Conservation (phyloP, 2,113 vertebrate species). For the Chlamydotis undulata region DNA sequence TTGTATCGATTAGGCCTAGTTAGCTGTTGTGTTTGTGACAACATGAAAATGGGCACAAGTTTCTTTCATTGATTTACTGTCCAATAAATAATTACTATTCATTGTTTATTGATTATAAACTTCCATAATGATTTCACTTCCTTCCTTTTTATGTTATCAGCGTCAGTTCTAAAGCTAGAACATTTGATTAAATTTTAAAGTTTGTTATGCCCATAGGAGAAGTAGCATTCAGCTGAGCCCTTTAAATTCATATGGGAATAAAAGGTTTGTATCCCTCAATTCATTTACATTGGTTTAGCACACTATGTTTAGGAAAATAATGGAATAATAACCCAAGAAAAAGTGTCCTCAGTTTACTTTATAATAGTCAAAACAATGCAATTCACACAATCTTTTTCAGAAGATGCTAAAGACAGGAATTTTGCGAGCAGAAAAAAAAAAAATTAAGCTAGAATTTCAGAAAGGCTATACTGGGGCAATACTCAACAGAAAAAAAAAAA, state of each 20-base stretch:
- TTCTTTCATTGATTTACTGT: constrained; percentile 70
- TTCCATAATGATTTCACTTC: constrained; percentile 56
- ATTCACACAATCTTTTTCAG: background rate
- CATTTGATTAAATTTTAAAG: constrained; percentile 30
- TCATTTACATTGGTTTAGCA: background rate
- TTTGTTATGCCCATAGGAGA: background rate
- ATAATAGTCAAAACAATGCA: background rate
- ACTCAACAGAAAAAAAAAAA: background rate
- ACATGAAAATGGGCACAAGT: constrained; percentile 63
- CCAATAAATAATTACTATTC: constrained; percentile 73
- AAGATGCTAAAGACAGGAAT: background rate
- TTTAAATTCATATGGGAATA: background rate
- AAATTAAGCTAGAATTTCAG: background rate
- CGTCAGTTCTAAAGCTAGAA: constrained; percentile 33
- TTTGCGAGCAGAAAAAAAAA: background rate
- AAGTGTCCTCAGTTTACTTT: background rate
- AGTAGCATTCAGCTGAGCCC: background rate
- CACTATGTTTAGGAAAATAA: background rate
- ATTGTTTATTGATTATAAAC: constrained; percentile 72
- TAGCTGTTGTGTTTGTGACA: constrained; percentile 73
- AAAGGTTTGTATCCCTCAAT: background rate
- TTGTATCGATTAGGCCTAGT: constrained; percentile 66
- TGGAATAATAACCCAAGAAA: background rate
- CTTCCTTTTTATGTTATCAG: constrained; percentile 19
- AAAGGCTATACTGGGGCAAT: background rate